A percentile compares a stretch with the other conserved stretches of the same genome.
Evolutionary conservation across 2,797 vertebrate genomes (phyloP).

Genomic region (Girardinus metallicus): DNA sequence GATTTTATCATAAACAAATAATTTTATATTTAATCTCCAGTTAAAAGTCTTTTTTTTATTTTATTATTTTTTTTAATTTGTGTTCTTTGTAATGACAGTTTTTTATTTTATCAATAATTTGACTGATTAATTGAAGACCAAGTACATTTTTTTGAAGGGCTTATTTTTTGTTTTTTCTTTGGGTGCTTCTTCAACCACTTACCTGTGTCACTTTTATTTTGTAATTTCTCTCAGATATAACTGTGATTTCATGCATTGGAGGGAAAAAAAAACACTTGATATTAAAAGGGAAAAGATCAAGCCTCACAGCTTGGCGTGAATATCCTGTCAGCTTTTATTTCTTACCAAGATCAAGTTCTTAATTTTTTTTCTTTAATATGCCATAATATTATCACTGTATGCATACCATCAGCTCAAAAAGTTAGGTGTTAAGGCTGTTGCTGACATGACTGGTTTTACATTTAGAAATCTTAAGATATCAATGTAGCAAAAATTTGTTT

Average conservation of each 20-base stretch:
- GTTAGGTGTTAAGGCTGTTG: background rate
- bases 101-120: background rate
- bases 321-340: background rate
- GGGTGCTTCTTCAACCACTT: background rate
- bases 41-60: background rate
- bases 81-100: background rate
- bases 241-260: background rate
- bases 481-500: background rate
- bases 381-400: background rate
- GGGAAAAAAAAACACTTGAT: background rate
- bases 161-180: background rate
- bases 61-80: background rate
- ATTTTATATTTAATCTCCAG: background rate
- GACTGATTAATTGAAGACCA: background rate
- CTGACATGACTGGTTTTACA: background rate
- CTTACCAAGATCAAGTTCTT: background rate
- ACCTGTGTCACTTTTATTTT: background rate
- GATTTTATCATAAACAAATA: background rate
- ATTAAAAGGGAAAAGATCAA: background rate
- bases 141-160: background rate
- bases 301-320: background rate
- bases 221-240: background rate
- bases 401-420: background rate
- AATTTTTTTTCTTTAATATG: background rate
- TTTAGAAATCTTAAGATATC: background rate